phyloP scores from a whole-genome alignment of 2,113 vertebrate genomes.

The Sylvietta virens region DNA sequence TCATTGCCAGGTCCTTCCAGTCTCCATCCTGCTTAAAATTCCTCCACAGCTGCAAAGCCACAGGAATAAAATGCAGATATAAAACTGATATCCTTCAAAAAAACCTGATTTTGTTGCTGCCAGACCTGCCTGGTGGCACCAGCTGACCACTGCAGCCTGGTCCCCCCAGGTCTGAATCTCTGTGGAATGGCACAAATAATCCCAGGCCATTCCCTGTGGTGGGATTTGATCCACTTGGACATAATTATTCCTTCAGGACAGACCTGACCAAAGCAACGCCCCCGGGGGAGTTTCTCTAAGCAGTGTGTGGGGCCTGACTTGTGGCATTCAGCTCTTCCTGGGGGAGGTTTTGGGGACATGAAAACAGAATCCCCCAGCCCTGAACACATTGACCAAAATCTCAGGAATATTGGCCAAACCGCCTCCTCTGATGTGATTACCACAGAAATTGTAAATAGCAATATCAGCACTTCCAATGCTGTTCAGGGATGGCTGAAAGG shows the following conservation, averaged over 20 bases:
- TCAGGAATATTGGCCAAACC: not conserved
- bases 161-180: not conserved
- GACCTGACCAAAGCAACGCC: not conserved
- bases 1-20: not conserved
- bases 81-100: not conserved
- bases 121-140: not conserved
- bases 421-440: not conserved
- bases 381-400: not conserved
- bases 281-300: not conserved
- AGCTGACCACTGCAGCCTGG: not conserved
- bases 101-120: not conserved
- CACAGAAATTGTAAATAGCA: not conserved
- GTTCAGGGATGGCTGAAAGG: not conserved
- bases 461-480: fast-evolving
- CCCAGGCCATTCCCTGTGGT: fast-evolving
- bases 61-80: not conserved
- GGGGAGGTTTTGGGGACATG: not conserved
- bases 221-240: not conserved
- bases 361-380: not conserved
- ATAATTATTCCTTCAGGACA: not conserved
- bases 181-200: not conserved
- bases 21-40: constrained; percentile 1
- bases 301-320: not conserved
- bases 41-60: not conserved
- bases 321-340: not conserved